Percentiles rank a stretch among this genome's conserved stretches.
phyloP scores from a whole-genome alignment of 2,113 vertebrate species.

The Gallinago media region DNA sequence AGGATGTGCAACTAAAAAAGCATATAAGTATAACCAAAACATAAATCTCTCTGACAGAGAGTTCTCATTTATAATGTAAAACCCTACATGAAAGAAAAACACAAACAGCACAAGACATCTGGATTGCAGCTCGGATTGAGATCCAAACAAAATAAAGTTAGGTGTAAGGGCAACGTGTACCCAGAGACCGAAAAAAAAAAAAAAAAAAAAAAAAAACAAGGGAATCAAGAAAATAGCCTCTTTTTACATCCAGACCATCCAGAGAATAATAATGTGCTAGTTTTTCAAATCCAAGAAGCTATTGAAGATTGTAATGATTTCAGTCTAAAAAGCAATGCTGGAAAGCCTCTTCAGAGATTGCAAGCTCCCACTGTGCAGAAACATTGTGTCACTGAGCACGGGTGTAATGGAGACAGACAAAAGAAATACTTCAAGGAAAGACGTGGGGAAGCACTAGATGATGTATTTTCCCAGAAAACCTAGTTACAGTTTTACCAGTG shows the following conservation, averaged over 20 bases:
- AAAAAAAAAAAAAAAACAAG: neutral
- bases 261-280: slow-evolving; percentile 82
- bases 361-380: slow-evolving; percentile 80
- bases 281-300: slow-evolving; percentile 79
- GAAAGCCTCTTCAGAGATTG: slow-evolving; percentile 81
- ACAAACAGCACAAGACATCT: slow-evolving; percentile 45
- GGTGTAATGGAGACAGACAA: slow-evolving; percentile 80
- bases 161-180: slow-evolving; percentile 68
- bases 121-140: slow-evolving; percentile 61
- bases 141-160: slow-evolving; percentile 71
- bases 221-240: slow-evolving; percentile 72
- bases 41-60: slow-evolving; percentile 38
- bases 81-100: slow-evolving; percentile 63
- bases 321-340: slow-evolving; percentile 79
- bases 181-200: neutral
- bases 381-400: slow-evolving; percentile 75
- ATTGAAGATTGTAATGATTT: slow-evolving; percentile 82
- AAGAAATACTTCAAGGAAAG: slow-evolving; percentile 77
- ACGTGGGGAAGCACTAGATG: slow-evolving; percentile 33
- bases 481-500: neutral
- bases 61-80: slow-evolving; percentile 70
- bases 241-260: slow-evolving; percentile 75
- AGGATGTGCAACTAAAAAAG: slow-evolving; percentile 13
- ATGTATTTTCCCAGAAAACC: slow-evolving; percentile 47
- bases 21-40: slow-evolving; percentile 58